A percentile compares a stretch with the other conserved stretches of the same genome.
These are phyloP conservation scores for Leptinotarsa texana DNA, from an alignment of 1,140 invertebrate species.

Conservation along the genomic window DNA sequence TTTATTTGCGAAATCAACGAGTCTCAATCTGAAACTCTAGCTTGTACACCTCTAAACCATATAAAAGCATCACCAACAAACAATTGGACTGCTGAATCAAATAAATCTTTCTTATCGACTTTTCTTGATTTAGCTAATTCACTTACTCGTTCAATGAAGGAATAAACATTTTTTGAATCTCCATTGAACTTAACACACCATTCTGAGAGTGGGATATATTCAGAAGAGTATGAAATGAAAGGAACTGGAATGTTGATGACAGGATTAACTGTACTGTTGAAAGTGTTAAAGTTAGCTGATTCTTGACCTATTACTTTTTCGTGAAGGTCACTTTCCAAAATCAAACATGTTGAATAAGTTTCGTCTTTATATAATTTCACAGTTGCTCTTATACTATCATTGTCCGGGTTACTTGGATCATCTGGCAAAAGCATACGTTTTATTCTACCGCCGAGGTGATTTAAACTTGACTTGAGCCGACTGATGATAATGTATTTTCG, in stretches of 20 bases:
- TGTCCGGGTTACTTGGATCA: background rate
- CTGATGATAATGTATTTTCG: background rate
- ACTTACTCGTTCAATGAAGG: background rate
- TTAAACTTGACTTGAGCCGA: background rate
- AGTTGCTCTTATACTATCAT: background rate
- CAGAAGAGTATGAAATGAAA: background rate
- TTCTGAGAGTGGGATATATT: background rate
- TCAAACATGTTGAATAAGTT: background rate
- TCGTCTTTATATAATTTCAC: background rate
- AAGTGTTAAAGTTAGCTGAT: background rate
- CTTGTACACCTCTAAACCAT: background rate
- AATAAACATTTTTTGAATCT: background rate
- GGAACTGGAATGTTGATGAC: background rate
- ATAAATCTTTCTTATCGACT: background rate
- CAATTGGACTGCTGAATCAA: slow-evolving; percentile 7
- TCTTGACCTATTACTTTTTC: background rate
- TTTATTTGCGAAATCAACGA: background rate
- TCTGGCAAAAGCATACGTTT: background rate
- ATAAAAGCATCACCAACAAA: slow-evolving; percentile 12
- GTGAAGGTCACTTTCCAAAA: background rate
- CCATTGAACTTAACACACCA: slow-evolving; percentile 7
- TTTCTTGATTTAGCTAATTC: slow-evolving; percentile 8
- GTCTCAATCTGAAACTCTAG: background rate
- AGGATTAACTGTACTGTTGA: background rate
- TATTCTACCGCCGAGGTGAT: background rate